These are phyloP conservation scores for Stenoptilia bipunctidactyla DNA, from an alignment of 2,888 invertebrate genomes.

Conservation along the genomic window DNA sequence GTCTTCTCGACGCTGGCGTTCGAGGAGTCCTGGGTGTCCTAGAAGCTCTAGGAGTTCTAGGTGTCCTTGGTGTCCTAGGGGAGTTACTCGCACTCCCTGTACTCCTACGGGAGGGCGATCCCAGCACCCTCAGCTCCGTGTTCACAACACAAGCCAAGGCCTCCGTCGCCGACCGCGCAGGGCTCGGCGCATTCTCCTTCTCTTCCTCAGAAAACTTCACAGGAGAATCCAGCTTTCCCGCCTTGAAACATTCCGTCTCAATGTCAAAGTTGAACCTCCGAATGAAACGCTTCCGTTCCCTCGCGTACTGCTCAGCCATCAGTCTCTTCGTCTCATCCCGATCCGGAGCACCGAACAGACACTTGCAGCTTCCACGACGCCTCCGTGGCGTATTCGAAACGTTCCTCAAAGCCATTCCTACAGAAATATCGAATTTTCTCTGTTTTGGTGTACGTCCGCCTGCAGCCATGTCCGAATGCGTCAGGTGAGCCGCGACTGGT, in stretches of 20 bases:
- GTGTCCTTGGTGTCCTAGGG: conserved; percentile 44
- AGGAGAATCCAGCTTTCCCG: conserved; percentile 51
- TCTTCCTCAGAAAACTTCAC: conserved; percentile 57
- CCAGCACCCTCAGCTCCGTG: conserved; percentile 48
- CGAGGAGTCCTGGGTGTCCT: conserved; percentile 57
- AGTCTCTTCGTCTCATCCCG: conserved; percentile 69
- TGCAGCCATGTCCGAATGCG: conserved; percentile 54
- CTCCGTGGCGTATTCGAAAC: conserved; percentile 41
- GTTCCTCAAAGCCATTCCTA: conserved; percentile 43
- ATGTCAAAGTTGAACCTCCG: conserved; percentile 73
- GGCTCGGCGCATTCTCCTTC: conserved; percentile 43
- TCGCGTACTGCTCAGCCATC: conserved; percentile 70
- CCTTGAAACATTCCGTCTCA: conserved; percentile 53
- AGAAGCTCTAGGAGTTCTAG: conserved; percentile 44
- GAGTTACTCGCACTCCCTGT: conserved; percentile 33
- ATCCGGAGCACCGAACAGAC: conserved; percentile 74
- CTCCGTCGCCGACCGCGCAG: conserved; percentile 43
- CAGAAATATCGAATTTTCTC: conserved; percentile 49
- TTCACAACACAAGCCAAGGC: conserved; percentile 53
- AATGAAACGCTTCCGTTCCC: conserved; percentile 70
- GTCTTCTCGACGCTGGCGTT: conserved; percentile 60
- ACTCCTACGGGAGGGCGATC: conserved; percentile 50
- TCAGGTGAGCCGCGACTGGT: conserved; percentile 63
- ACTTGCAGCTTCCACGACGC: conserved; percentile 63
- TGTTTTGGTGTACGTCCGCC: conserved; percentile 64